These are phyloP conservation scores for Neria commutata DNA, from an alignment of 2,888 invertebrate species.

Conservation along the genomic window DNA sequence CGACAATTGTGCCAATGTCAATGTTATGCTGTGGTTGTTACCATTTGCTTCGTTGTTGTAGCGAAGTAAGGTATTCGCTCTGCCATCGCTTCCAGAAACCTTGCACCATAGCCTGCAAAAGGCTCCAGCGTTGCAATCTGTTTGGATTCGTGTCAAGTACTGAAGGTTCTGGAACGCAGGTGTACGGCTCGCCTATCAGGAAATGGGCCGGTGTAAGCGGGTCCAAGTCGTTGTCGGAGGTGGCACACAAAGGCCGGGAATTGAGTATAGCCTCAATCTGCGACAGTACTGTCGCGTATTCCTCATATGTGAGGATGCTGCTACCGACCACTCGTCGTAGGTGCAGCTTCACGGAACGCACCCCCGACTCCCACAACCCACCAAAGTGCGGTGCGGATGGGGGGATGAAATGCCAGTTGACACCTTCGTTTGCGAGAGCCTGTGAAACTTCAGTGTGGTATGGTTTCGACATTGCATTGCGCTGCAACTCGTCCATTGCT, in stretches of 20 bases:
- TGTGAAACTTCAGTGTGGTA: neutral
- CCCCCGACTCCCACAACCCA: conserved; percentile 11
- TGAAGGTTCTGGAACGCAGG: conserved; percentile 11
- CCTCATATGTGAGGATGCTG: conserved; percentile 3
- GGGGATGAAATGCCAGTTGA: conserved; percentile 15
- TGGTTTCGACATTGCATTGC: neutral
- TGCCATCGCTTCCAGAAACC: no score
- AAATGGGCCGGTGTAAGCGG: conserved; percentile 11
- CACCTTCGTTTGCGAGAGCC: neutral
- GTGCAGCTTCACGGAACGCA: conserved; percentile 1
- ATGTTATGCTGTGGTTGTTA: no score
- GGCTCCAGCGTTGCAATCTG: no score
- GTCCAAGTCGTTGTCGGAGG: neutral
- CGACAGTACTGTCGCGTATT: neutral
- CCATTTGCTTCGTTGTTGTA: no score
- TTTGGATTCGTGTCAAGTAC: no score
- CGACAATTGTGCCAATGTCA: no score
- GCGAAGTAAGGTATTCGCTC: no score
- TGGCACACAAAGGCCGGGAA: conserved; percentile 5
- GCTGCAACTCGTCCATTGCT: neutral
- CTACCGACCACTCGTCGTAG: conserved; percentile 1
- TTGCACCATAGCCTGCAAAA: no score
- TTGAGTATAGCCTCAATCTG: conserved; percentile 14
- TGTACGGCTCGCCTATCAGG: conserved; percentile 14
- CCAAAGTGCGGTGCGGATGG: conserved; percentile 13